phyloP scores from a whole-genome alignment of 2,888 invertebrate genomes.

The Spodoptera exigua region DNA sequence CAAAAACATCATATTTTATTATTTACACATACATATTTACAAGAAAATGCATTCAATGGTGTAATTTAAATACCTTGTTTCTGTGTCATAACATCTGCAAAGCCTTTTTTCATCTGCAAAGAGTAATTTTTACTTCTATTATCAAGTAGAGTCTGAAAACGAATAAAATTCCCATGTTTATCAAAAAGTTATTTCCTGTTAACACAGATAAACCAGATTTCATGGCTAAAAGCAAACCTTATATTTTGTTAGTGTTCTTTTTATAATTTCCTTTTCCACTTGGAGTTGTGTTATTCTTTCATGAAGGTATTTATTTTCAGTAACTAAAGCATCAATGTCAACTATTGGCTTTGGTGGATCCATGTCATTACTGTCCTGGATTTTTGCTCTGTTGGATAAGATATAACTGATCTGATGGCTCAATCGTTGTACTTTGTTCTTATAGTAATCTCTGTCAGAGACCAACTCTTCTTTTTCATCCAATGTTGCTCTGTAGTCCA shows the following conservation, averaged over 20 bases:
- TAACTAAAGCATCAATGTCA: constrained; percentile 94
- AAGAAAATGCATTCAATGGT: too few species aligned
- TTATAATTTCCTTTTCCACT: constrained; percentile 93
- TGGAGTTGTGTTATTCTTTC: constrained; percentile 94
- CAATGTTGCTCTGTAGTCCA: constrained; percentile 93
- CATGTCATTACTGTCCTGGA: constrained; percentile 64
- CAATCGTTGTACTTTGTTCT: constrained; percentile 94
- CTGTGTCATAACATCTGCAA: constrained; percentile 92
- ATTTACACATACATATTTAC: too few species aligned
- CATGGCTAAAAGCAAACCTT: constrained; percentile 86
- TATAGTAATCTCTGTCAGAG: constrained; percentile 94
- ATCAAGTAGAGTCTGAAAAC: constrained; percentile 91
- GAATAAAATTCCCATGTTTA: constrained; percentile 37
- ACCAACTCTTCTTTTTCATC: constrained; percentile 96
- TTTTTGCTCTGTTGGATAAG: constrained; percentile 83
- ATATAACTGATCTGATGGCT: constrained; percentile 94
- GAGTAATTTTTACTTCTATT: constrained; percentile 93
- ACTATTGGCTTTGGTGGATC: constrained; percentile 87
- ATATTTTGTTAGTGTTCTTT: constrained; percentile 92
- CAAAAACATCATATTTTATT: too few species aligned
- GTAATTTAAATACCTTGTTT: constrained; percentile 91
- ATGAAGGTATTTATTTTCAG: constrained; percentile 95
- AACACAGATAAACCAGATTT: constrained; percentile 3
- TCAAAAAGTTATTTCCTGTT: constrained; percentile 25
- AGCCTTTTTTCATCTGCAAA: constrained; percentile 91